phyloP scores from a whole-genome alignment of 2,113 vertebrate genomes.

The Bos javanicus region DNA sequence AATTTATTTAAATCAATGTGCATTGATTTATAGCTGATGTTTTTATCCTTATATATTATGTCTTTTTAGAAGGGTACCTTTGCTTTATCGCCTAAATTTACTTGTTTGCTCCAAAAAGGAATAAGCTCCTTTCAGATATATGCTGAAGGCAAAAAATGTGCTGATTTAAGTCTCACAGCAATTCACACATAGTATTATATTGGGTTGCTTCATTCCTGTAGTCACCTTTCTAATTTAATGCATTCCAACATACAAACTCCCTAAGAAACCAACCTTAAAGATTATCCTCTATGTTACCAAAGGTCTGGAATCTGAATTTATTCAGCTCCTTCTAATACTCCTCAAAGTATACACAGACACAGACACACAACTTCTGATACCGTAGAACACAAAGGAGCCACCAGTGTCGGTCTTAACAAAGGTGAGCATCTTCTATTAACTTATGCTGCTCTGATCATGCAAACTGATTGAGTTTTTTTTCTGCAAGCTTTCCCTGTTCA shows the following conservation, averaged over 20 bases:
- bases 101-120: constrained; percentile 19
- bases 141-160: constrained; percentile 56
- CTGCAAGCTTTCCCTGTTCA: background rate
- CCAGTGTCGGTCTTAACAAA: background rate
- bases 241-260: background rate
- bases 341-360: rapidly evolving
- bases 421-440: background rate
- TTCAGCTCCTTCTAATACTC: background rate
- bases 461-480: background rate
- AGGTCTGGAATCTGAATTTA: background rate
- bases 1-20: constrained; percentile 79
- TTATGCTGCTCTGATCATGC: background rate
- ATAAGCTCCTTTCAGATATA: constrained; percentile 32
- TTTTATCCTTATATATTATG: constrained; percentile 74
- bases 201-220: background rate
- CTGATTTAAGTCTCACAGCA: background rate
- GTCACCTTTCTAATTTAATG: background rate
- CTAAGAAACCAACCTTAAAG: background rate
- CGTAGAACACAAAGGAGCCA: background rate
- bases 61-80: constrained; percentile 46
- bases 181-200: constrained; percentile 26
- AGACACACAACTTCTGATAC: background rate
- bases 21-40: constrained; percentile 77
- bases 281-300: background rate
- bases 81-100: constrained; percentile 68